Percentiles rank a stretch among this genome's conserved stretches.
These are phyloP conservation scores for Pangasius krempfi DNA, from an alignment of 2,797 vertebrate genomes.

Conservation along the genomic window DNA sequence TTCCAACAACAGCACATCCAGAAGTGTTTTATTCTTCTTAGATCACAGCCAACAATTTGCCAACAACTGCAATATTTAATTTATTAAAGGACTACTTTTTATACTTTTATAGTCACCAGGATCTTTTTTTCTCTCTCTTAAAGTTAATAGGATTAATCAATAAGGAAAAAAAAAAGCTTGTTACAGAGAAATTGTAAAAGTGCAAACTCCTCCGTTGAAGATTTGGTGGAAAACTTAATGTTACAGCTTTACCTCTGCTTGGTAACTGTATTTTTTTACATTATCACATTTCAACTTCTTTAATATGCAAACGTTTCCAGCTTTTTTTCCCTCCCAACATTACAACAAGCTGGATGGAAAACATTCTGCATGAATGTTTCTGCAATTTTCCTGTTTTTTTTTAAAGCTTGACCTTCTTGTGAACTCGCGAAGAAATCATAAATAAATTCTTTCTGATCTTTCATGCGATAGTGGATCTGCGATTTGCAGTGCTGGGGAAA, in stretches of 20 bases:
- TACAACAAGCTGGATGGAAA: background rate
- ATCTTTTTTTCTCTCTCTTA: background rate
- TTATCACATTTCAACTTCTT: background rate
- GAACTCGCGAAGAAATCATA: slow-evolving; percentile 3
- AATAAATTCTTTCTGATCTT: slow-evolving; percentile 23
- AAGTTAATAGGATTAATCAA: background rate
- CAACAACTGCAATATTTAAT: background rate
- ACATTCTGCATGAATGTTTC: background rate
- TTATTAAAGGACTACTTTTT: background rate
- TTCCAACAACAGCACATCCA: background rate
- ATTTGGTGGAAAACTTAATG: background rate
- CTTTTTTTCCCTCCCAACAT: no score
- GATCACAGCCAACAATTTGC: background rate
- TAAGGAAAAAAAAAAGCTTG: background rate
- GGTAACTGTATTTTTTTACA: background rate
- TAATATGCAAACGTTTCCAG: background rate
- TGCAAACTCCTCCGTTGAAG: background rate
- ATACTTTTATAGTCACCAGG: background rate
- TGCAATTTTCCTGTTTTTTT: background rate
- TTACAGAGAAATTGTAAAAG: background rate
- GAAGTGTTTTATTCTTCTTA: background rate
- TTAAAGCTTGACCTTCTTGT: slow-evolving; percentile 9
- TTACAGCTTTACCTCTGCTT: background rate
- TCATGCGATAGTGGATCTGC: background rate
- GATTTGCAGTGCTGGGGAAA: background rate